Evolutionary conservation across 2,113 vertebrate genomes (phyloP), one percentile per base, ranked within the genome.

Genomic region (Podocnemis expansa): DNA sequence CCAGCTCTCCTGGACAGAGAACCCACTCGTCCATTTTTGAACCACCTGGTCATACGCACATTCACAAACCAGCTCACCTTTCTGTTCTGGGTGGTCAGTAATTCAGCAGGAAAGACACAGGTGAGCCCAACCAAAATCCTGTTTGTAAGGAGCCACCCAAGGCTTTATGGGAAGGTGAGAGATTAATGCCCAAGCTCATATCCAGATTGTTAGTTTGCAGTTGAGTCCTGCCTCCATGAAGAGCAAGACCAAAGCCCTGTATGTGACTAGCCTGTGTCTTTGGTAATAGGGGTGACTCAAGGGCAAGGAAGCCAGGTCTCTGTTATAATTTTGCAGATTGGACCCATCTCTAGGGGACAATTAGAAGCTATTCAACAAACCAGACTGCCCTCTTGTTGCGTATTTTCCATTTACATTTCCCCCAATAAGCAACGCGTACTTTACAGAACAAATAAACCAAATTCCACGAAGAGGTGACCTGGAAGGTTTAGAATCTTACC

Each of bases 361-460:
- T 45, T 41, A 41, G 86, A 91, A 84, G 79, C 8, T 1, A n/a
- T 73, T 84, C 87, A 80, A 83, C 76, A 76, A 86, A 90, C n/a
- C n/a, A n/a, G n/a, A n/a, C n/a, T 47, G 47, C 47, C 47, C 47
- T 47, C 47, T 38, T 70, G 0, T 82, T 80, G 89, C 2, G 31
- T 10, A 31, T 88, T 90, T 67, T 47, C 75, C 55, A 52, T 87
- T 88, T 89, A 80, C 55, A 27, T 63, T n/a, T 96, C 92, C 91
- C 41, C 41, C 86, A 89, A 92, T 82, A 87, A 94, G 89, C 60
- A 81, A 47, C 21, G 2, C 5, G 55, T 86, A 67, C 38, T 70
- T 91, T 75, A 85, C 24, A 91, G 54, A 54, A 94, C 84, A 91
- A 85, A 89, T 92, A 84, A 94, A 94, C 94, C 76, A 93, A 95